phyloP scores from a whole-genome alignment of 2,797 vertebrate species.

The Girardinus metallicus region DNA sequence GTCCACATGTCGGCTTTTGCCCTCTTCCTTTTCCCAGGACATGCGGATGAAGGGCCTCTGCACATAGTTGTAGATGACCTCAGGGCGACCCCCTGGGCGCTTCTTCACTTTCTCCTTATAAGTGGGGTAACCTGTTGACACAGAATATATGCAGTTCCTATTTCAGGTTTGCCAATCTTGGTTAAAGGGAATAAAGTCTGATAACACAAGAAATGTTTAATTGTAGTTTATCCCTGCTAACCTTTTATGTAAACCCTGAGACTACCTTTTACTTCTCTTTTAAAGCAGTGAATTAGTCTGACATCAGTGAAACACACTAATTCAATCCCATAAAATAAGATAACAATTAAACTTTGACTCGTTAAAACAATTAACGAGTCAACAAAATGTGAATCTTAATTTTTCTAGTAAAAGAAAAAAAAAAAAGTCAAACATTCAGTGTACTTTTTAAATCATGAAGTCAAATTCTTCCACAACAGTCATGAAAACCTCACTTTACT shows the following conservation, averaged over 20 bases:
- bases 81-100: slow-evolving; percentile 92
- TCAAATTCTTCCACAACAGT: not conserved
- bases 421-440: not conserved
- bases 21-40: slow-evolving; percentile 99
- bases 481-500: not conserved
- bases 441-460: not conserved
- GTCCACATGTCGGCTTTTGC: slow-evolving; percentile 98
- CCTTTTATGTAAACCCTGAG: not conserved
- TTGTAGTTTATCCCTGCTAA: not conserved
- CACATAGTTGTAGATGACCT: slow-evolving; percentile 99
- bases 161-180: not conserved
- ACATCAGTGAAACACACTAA: not conserved
- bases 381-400: too few relatives aligned
- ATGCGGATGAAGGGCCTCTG: slow-evolving; percentile 98
- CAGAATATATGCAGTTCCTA: not conserved
- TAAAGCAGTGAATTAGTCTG: not conserved
- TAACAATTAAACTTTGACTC: not conserved
- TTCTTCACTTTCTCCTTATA: slow-evolving; percentile 99
- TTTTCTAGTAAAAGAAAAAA: not conserved
- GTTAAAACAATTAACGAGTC: not conserved
- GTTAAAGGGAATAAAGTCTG: not conserved
- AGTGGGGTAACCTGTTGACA: slow-evolving; percentile 90
- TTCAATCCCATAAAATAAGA: not conserved
- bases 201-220: not conserved
- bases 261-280: not conserved